A percentile compares a stretch with the other conserved stretches of the same genome.
Conservation (phyloP, 1,140 invertebrate genomes). For the Aricia agestis region DNA sequence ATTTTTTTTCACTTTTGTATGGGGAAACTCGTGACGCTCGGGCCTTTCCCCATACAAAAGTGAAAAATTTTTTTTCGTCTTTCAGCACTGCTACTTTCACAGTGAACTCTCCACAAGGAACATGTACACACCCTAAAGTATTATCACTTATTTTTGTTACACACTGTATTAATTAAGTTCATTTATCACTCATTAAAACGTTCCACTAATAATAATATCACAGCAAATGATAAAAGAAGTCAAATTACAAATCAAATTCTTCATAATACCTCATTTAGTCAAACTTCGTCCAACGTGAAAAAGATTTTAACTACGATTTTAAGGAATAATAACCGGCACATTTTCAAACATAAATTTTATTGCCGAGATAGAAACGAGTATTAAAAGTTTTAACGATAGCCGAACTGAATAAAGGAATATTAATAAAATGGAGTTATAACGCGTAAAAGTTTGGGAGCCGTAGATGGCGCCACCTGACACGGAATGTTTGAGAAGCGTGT, state of each 20-base stretch:
- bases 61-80: no score
- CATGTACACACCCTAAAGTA: no score
- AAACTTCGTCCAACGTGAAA: not conserved
- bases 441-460: slow-evolving; percentile 3
- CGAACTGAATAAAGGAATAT: slow-evolving; percentile 22
- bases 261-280: not conserved
- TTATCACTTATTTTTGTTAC: no score
- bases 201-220: no score
- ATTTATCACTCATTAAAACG: no score
- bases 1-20: no score
- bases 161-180: no score
- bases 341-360: slow-evolving; percentile 21
- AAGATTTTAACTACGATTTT: slow-evolving; percentile 4
- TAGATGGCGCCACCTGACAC: slow-evolving; percentile 9
- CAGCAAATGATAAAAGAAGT: no score
- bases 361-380: slow-evolving; percentile 29
- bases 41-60: no score
- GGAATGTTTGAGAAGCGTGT: not conserved
- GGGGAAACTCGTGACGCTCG: no score
- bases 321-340: slow-evolving; percentile 6
- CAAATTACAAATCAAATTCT: not conserved
- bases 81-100: no score
- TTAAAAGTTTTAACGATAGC: slow-evolving; percentile 29
- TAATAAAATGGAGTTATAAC: slow-evolving; percentile 22
- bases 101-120: no score